Base-by-base conservation (phyloP, 2,888 invertebrate genomes). In the Pseudococcus longispinus region DNA sequence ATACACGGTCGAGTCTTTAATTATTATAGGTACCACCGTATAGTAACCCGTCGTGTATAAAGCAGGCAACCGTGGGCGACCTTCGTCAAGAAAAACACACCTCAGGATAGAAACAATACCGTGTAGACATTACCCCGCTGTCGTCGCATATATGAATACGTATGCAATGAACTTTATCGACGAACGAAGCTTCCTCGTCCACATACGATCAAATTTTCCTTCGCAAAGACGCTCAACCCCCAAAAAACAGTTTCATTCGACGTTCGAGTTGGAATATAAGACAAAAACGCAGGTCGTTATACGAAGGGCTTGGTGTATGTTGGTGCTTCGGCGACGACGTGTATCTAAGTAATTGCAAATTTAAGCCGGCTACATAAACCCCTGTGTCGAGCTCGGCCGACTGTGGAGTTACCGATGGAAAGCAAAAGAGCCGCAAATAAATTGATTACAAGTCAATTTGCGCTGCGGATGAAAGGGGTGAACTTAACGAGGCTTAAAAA, bases 391-490 rank as follows among this genome's bases (percentile, higher is more conserved):
- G 18, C 29, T 42, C 42, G 77, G 0, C 32, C 32, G 42, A 80
- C 77, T 3, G 20, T 42, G 6, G 77, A 80, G 42, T 70, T 29
- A 42, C 77, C 77, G 77, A 42, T 80, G 77, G 55, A 80, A 80
- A 32, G 86, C 46, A 86, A 86, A 86, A 77, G 86, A 86, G 86
- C 86, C 86, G 86, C 86, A 80, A 86, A 86, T 86, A 86, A 86
- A 86, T 77, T 86, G 80, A 86, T 86, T 86, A 86, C 74, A 86
- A 86, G 86, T 86, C 86, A 86, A 86, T 86, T 86, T 86, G 86
- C 51, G 77, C 20, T 20, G 32, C 18, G 74, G 85, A 74, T 29
- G 46, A 85, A 80, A 44, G 80, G 55, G 37, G 51, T 55, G 86
- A 86, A 51, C 55, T 80, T 86, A 86, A 86, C 86, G 86, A 86